Percentiles rank a stretch among this genome's conserved stretches.
Conservation (phyloP, 2,113 vertebrate species). For the Muscicapa adusta region DNA sequence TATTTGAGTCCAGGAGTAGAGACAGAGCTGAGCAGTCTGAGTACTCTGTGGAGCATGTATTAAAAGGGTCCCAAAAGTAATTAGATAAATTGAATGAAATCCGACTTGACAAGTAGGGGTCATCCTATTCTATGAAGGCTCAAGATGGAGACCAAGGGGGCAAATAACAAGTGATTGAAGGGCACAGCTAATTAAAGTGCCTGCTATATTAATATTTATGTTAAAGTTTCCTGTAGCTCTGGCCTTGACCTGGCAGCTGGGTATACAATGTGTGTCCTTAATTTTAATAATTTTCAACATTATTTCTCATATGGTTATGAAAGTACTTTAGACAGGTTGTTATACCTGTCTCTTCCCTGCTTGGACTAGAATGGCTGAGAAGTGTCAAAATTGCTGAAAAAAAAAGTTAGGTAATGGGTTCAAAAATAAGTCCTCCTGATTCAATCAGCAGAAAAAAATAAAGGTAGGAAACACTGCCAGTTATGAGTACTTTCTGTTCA, state of each 20-base stretch:
- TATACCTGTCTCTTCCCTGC: neutral
- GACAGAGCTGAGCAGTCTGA: neutral
- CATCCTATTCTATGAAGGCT: constrained; percentile 42
- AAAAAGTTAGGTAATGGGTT: neutral
- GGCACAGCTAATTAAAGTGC: constrained; percentile 63
- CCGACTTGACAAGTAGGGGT: constrained; percentile 47
- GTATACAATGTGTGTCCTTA: constrained; percentile 46
- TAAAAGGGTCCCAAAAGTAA: constrained; percentile 40
- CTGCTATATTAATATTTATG: constrained; percentile 63
- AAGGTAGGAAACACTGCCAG: neutral
- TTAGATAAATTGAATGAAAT: constrained; percentile 60
- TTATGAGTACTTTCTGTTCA: neutral
- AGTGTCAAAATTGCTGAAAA: neutral
- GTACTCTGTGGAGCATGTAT: neutral
- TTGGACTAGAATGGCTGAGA: neutral
- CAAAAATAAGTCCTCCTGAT: neutral
- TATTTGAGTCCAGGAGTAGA: neutral
- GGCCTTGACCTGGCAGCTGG: constrained; percentile 37
- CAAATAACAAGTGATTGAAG: constrained; percentile 52
- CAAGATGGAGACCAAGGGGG: constrained; percentile 43
- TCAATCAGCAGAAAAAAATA: neutral
- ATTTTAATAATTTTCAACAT: constrained; percentile 47
- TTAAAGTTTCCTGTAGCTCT: constrained; percentile 45
- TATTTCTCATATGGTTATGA: neutral
- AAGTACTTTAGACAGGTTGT: neutral